Evolutionary conservation across 2,888 invertebrate species (phyloP).

Genomic region (Nymphalis c-album): DNA sequence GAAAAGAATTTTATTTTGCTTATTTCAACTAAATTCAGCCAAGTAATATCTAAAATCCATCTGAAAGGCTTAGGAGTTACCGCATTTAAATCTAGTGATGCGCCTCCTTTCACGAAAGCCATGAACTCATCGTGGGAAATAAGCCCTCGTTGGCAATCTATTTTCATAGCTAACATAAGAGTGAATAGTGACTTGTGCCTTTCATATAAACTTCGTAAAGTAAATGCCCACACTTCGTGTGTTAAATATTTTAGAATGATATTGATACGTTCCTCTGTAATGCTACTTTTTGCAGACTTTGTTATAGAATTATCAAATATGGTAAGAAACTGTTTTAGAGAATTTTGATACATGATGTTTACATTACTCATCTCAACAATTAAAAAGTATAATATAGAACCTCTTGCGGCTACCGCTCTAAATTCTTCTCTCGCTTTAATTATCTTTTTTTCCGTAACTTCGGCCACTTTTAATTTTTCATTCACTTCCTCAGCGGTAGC

Average conservation of each 20-base stretch:
- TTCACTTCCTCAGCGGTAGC: conserved; percentile 96
- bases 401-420: conserved; percentile 95
- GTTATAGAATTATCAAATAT: conserved; percentile 97
- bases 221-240: conserved; percentile 95
- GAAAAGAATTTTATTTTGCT: conserved; percentile 90
- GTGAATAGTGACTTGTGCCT: conserved; percentile 96
- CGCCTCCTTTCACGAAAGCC: conserved; percentile 97
- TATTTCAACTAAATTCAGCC: conserved; percentile 97
- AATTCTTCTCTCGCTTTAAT: conserved; percentile 97
- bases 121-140: conserved; percentile 96
- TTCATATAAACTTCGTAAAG: conserved; percentile 95
- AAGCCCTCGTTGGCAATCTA: conserved; percentile 90
- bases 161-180: conserved; percentile 96
- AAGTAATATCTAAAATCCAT: conserved; percentile 97
- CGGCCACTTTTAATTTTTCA: conserved; percentile 95
- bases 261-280: conserved; percentile 92
- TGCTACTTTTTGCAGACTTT: conserved; percentile 91
- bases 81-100: conserved; percentile 95
- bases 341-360: conserved; percentile 98
- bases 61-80: conserved; percentile 95
- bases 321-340: conserved; percentile 94
- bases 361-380: conserved; percentile 99
- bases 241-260: conserved; percentile 95
- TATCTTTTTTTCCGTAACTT: conserved; percentile 96
- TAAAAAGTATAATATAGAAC: conserved; percentile 96